phyloP scores from a whole-genome alignment of 2,113 vertebrate genomes.

The Hemibagrus wyckioides region DNA sequence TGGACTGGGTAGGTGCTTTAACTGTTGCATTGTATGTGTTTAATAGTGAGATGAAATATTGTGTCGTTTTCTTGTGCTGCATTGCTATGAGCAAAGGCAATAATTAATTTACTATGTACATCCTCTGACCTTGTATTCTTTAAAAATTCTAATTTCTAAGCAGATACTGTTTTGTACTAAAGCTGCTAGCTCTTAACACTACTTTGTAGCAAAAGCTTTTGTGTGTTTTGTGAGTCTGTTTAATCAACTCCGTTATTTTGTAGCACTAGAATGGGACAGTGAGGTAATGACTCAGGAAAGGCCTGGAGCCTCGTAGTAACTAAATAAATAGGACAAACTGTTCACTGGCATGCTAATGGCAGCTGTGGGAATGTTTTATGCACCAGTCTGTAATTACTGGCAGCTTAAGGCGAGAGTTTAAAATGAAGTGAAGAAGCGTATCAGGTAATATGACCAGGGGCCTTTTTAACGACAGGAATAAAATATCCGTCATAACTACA shows the following conservation, averaged over 20 bases:
- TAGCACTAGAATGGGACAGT: background rate
- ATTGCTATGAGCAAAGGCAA: background rate
- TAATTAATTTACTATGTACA: background rate
- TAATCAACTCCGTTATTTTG: background rate
- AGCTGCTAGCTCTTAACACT: background rate
- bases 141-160: background rate
- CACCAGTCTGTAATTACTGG: background rate
- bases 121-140: background rate
- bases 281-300: background rate
- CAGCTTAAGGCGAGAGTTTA: background rate
- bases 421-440: background rate
- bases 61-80: background rate
- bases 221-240: background rate
- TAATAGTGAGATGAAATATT: too few relatives aligned
- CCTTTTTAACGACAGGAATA: constrained; percentile 10
- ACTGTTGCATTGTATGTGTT: background rate
- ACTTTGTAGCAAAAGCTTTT: background rate
- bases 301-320: background rate
- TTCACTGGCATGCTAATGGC: background rate
- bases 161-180: background rate
- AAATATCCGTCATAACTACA: constrained; percentile 10
- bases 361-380: background rate
- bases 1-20: constrained; percentile 82
- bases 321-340: background rate
- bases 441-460: background rate